Conservation (phyloP, 2,797 vertebrate species). For the Spea hammondii region DNA sequence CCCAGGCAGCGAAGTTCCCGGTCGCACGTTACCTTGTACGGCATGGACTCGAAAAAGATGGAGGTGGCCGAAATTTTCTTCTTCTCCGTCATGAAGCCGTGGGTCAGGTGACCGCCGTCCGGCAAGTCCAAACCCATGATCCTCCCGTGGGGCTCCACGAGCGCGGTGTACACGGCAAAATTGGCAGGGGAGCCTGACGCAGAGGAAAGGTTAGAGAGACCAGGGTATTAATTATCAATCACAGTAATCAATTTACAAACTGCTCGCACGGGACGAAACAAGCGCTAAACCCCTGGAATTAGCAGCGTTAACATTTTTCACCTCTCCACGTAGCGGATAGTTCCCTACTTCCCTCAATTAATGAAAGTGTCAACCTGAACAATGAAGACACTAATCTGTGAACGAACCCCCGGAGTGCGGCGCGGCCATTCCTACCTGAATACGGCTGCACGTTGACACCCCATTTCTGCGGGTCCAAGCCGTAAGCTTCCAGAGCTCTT, state of each 20-base stretch:
- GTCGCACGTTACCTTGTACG: slow-evolving; percentile 84
- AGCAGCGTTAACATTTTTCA: background rate
- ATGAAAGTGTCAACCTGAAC: background rate
- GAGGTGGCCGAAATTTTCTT: slow-evolving; percentile 97
- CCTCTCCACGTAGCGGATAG: too few species aligned
- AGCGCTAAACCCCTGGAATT: too few species aligned
- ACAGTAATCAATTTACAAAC: too few species aligned
- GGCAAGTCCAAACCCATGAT: slow-evolving; percentile 98
- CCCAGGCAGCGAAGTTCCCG: too few species aligned
- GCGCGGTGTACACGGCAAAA: slow-evolving; percentile 89
- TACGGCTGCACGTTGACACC: slow-evolving; percentile 96
- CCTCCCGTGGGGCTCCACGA: slow-evolving; percentile 92
- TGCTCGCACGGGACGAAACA: too few species aligned
- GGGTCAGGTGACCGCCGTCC: slow-evolving; percentile 93
- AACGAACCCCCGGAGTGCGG: too few species aligned
- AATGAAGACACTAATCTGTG: too few species aligned
- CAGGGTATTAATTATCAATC: too few species aligned
- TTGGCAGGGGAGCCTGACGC: slow-evolving; percentile 89
- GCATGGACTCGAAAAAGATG: slow-evolving; percentile 98
- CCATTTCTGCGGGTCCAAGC: slow-evolving; percentile 84
- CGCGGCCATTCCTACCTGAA: slow-evolving; percentile 74
- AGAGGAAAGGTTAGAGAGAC: background rate
- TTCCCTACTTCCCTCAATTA: background rate
- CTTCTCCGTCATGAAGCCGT: slow-evolving; percentile 97
- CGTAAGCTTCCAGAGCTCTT: slow-evolving; percentile 81